Conservation (phyloP, 1,140 invertebrate genomes). For the Drosophila parabipectinata region DNA sequence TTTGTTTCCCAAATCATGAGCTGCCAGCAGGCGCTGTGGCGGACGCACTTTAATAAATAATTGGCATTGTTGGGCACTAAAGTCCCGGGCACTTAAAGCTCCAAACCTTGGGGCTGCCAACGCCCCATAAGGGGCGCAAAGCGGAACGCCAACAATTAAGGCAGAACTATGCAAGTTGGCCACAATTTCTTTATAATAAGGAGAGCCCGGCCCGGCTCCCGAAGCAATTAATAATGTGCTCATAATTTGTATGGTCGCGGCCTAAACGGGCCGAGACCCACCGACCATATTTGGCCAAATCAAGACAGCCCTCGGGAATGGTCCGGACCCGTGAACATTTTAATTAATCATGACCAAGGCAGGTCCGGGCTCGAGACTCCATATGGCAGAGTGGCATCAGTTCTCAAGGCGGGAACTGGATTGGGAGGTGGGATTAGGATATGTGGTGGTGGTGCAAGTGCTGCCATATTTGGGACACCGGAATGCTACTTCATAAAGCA, state of each 20-base stretch:
- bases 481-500: conserved; percentile 14
- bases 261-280: conserved; percentile 55
- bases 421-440: conserved; percentile 42
- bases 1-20: conserved; percentile 50
- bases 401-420: conserved; percentile 39
- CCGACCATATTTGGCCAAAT: conserved; percentile 53
- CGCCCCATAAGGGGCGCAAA: conserved; percentile 34
- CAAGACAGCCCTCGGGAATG: conserved; percentile 14
- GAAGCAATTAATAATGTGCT: conserved; percentile 78
- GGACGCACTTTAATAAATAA: conserved; percentile 78
- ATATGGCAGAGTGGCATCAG: conserved; percentile 51
- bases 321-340: conserved; percentile 62
- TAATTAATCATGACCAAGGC: conserved; percentile 69
- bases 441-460: conserved; percentile 32
- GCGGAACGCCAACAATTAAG: conserved; percentile 77
- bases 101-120: conserved; percentile 18
- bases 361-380: conserved; percentile 18
- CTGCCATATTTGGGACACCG: conserved; percentile 23
- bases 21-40: neutral
- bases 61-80: conserved; percentile 72
- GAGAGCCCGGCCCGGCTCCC: conserved; percentile 17
- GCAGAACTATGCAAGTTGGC: conserved; percentile 66
- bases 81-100: conserved; percentile 52
- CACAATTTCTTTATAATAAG: conserved; percentile 76
- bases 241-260: conserved; percentile 74